Evolutionary conservation across 2,797 vertebrate species (phyloP), one percentile per base, ranked within the genome.

Genomic region (Brachymystax lenok): DNA sequence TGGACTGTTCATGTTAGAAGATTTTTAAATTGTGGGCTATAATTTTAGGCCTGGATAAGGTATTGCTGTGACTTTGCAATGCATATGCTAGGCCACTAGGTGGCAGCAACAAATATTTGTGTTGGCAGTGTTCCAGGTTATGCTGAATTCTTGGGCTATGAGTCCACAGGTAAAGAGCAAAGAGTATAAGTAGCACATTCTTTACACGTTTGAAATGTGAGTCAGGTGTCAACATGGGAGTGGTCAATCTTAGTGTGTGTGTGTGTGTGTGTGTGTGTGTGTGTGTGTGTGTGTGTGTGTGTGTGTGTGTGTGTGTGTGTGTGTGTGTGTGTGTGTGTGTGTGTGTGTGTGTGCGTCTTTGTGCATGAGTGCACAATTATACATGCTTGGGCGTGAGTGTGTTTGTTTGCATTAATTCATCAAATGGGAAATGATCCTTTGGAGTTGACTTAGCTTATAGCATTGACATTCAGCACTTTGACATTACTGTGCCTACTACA

Each of bases 221-320:
- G n/a, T 51, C 73, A 40, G 59, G 3, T 64, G 30, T 73, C 71
- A 73, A 73, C 71, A 59, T 40, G 30, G 71, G 71, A 35, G 71
- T 63, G 56, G 59, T 63, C n/a, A 3, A 10, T 27, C 8, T 24
- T n/a, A 14, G n/a, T 35, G 13, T 61, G 14, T 54, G 71, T 72
- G 71, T 72, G 71, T 56, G 71, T 30, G 77, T 78, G 72, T 78
- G 73, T 72, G 71, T 75, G 74, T 59, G 67, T 70, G 52, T 70
- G 33, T 59, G 63, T 69, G 74, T 56, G 61, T 50, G 73, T 63
- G 51, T 73, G 71, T 56, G 52, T 61, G 70, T 30, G 24, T 52
- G 70, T 71, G 50, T 71, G 50, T 50, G 40, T 51, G 21, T 73
- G 50, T 28, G 21, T 27, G 21, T 6, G 24, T 54, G 70, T 40